These are phyloP conservation scores for Brachionus paranguensis DNA, from an alignment of 1,140 invertebrate genomes.

Conservation along the genomic window DNA sequence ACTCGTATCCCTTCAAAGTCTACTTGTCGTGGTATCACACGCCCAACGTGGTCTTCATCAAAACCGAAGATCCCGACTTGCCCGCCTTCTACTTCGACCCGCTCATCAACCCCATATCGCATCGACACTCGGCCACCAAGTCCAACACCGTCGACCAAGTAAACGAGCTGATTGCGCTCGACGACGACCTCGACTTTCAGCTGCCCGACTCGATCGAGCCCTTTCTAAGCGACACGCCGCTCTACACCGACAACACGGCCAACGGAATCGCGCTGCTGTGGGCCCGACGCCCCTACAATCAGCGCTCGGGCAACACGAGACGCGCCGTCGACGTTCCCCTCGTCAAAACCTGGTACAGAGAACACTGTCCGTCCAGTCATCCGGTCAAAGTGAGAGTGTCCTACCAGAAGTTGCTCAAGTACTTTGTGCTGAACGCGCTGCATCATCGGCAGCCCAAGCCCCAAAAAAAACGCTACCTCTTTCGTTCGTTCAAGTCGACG, in stretches of 20 bases:
- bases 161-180: background rate
- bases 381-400: slow-evolving; percentile 98
- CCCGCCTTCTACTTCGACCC: slow-evolving; percentile 99
- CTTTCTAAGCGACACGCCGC: slow-evolving; percentile 83
- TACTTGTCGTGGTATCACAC: slow-evolving; percentile 87
- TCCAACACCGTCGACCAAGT: slow-evolving; percentile 3
- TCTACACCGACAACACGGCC: slow-evolving; percentile 97
- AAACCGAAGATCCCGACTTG: slow-evolving; percentile 99
- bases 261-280: slow-evolving; percentile 97
- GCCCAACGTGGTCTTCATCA: slow-evolving; percentile 97
- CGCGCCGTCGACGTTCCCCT: slow-evolving; percentile 92
- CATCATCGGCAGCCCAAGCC: slow-evolving; percentile 95
- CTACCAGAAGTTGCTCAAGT: slow-evolving; percentile 96
- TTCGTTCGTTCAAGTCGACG: slow-evolving; percentile 97
- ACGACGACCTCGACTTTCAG: slow-evolving; percentile 81
- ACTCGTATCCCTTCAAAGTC: slow-evolving; percentile 87
- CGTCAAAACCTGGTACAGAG: slow-evolving; percentile 85
- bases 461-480: slow-evolving; percentile 94
- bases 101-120: slow-evolving; percentile 95
- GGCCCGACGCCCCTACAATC: slow-evolving; percentile 94
- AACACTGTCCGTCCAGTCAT: slow-evolving; percentile 95
- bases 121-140: slow-evolving; percentile 76
- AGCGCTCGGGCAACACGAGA: slow-evolving; percentile 73
- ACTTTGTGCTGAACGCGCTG: slow-evolving; percentile 92
- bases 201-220: slow-evolving; percentile 81